phyloP scores from a whole-genome alignment of 2,113 vertebrate genomes.

The Heterocephalus glaber region DNA sequence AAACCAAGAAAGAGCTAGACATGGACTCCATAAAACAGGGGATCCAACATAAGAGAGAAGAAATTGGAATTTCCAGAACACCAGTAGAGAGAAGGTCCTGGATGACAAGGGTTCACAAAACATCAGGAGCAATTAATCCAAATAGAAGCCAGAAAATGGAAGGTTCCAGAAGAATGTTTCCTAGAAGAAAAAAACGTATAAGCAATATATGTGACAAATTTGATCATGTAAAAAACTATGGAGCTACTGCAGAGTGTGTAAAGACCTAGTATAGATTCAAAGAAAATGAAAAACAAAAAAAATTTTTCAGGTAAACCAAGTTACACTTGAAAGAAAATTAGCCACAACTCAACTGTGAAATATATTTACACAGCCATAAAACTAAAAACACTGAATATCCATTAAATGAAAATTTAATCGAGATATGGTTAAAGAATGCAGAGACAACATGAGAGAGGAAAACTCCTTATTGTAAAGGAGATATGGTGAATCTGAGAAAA shows the following conservation, averaged over 20 bases:
- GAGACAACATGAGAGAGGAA: neutral
- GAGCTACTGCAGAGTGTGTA: neutral
- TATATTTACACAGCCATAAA: neutral
- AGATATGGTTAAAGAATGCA: neutral
- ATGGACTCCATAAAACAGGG: neutral
- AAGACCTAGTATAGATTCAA: neutral
- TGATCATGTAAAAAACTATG: neutral
- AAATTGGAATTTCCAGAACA: neutral
- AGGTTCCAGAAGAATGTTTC: neutral
- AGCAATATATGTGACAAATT: neutral
- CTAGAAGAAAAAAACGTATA: neutral
- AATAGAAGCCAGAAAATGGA: neutral
- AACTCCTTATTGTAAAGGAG: neutral
- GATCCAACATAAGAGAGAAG: neutral
- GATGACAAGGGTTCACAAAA: neutral
- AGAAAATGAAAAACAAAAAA: constrained; percentile 10
- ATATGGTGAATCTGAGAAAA: neutral
- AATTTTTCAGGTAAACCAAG: neutral
- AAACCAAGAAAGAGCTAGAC: neutral
- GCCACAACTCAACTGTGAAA: neutral
- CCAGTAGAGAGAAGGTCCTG: neutral
- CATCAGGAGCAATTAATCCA: neutral
- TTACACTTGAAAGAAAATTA: neutral
- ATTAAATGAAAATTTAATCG: constrained; percentile 3
- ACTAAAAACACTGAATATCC: neutral